A percentile compares a stretch with the other conserved stretches of the same genome.
Conservation (phyloP, 2,888 invertebrate species). For the Piscicola geometra region DNA sequence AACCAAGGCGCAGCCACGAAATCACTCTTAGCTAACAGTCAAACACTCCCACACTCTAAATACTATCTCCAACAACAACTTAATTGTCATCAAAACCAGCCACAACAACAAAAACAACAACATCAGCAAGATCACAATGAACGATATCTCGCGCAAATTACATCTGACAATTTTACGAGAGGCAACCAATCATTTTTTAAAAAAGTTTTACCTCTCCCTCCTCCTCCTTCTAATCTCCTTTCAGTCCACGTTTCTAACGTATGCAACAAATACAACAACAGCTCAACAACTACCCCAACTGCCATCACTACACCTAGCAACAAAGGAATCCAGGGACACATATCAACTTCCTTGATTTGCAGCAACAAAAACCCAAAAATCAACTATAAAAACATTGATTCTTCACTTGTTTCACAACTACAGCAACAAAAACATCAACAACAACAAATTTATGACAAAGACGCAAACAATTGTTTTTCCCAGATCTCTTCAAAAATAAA, state of each 20-base stretch:
- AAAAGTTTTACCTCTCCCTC: slow-evolving; percentile 27
- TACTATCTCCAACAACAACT: slow-evolving; percentile 5
- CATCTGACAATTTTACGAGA: not conserved
- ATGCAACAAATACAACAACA: too few species aligned
- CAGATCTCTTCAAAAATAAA: too few species aligned
- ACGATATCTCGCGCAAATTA: not conserved
- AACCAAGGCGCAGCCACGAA: not conserved
- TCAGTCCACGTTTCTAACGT: too few species aligned
- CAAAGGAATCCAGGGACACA: slow-evolving; percentile 4
- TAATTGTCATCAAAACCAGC: not conserved
- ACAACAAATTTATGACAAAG: too few species aligned
- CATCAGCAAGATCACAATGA: not conserved
- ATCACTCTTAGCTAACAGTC: not conserved
- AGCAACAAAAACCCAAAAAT: not conserved
- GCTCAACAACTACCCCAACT: too few species aligned
- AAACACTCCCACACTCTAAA: slow-evolving; percentile 6
- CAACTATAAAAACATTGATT: not conserved
- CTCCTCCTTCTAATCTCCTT: slow-evolving; percentile 19
- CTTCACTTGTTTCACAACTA: not conserved
- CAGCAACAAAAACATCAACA: not conserved
- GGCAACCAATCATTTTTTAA: slow-evolving; percentile 18
- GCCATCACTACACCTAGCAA: not conserved
- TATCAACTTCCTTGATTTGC: not conserved
- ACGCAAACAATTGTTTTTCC: too few species aligned
- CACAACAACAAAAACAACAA: slow-evolving; percentile 17